A percentile compares a stretch with the other conserved stretches of the same genome.
These are phyloP conservation scores for Petrocephalus microphthalmus DNA, from an alignment of 2,113 vertebrate species.

Conservation along the genomic window DNA sequence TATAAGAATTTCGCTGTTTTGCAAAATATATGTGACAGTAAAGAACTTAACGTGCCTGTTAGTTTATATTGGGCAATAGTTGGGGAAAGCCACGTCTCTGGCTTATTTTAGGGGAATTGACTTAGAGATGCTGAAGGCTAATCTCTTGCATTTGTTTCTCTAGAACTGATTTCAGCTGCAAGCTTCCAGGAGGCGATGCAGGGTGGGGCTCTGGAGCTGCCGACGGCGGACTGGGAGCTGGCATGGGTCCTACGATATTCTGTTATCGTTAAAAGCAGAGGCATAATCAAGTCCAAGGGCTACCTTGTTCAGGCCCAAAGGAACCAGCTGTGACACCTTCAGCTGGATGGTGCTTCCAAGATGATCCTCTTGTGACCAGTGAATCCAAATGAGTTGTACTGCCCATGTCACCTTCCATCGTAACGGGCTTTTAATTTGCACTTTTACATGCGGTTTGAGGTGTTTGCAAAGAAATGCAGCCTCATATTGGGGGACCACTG, in stretches of 20 bases:
- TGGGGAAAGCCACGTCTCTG: neutral
- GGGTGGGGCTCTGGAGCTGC: conserved; percentile 69
- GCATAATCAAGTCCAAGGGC: conserved; percentile 97
- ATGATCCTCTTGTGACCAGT: neutral
- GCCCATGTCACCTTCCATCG: neutral
- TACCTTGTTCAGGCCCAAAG: conserved; percentile 88
- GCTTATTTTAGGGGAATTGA: neutral
- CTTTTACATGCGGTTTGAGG: neutral
- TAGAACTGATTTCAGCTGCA: conserved; percentile 85
- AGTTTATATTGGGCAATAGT: neutral
- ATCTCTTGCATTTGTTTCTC: conserved; percentile 33
- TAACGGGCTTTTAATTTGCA: conserved; percentile 18
- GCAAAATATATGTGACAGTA: too few relatives aligned
- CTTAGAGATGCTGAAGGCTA: neutral
- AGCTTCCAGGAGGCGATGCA: conserved; percentile 82
- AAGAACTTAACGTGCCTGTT: neutral
- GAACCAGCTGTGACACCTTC: conserved; percentile 50
- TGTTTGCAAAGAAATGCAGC: neutral
- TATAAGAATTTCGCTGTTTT: too few relatives aligned
- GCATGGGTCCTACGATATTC: conserved; percentile 94
- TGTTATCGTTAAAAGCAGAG: conserved; percentile 92
- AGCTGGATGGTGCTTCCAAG: neutral
- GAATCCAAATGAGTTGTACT: conserved; percentile 5
- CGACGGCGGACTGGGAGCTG: conserved; percentile 72
- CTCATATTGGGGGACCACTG: neutral